Percentiles rank a stretch among this genome's conserved stretches.
phyloP scores from a whole-genome alignment of 2,797 vertebrate species.

The Spinus olivaceus region DNA sequence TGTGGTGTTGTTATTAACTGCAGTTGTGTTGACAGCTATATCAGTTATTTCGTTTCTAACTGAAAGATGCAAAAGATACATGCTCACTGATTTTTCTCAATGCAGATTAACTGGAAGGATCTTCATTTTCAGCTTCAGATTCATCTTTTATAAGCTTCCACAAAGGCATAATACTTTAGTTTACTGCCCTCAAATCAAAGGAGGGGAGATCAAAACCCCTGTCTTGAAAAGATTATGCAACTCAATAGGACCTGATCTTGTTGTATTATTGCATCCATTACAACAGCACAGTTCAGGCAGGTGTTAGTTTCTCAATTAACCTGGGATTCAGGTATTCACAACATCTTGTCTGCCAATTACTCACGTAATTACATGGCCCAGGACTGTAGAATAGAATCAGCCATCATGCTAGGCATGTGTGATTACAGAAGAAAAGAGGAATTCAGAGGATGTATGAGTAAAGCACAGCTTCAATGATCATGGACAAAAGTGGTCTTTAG shows the following conservation, averaged over 20 bases:
- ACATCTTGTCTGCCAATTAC: slow-evolving; percentile 69
- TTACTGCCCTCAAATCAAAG: slow-evolving; percentile 35
- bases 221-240: slow-evolving; percentile 78
- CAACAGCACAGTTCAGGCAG: slow-evolving; percentile 56
- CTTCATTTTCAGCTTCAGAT: slow-evolving; percentile 36
- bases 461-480: slow-evolving; percentile 73
- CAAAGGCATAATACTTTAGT: slow-evolving; percentile 37
- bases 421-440: slow-evolving; percentile 81
- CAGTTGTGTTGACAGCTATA: background rate
- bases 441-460: slow-evolving; percentile 57
- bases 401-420: slow-evolving; percentile 77
- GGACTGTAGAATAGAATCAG: slow-evolving; percentile 81
- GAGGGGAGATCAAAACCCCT: slow-evolving; percentile 51
- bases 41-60: slow-evolving; percentile 27
- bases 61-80: slow-evolving; percentile 71
- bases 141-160: slow-evolving; percentile 36
- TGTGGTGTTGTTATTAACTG: background rate
- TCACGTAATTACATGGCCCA: slow-evolving; percentile 62
- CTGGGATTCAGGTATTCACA: slow-evolving; percentile 72
- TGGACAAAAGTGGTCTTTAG: slow-evolving; percentile 68
- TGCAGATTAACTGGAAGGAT: slow-evolving; percentile 61
- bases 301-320: slow-evolving; percentile 72
- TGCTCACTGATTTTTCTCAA: slow-evolving; percentile 63
- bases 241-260: slow-evolving; percentile 77
- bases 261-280: slow-evolving; percentile 58